These are phyloP conservation scores for Acanthosepion pharaonis DNA, from an alignment of 2,888 invertebrate species.

Conservation along the genomic window DNA sequence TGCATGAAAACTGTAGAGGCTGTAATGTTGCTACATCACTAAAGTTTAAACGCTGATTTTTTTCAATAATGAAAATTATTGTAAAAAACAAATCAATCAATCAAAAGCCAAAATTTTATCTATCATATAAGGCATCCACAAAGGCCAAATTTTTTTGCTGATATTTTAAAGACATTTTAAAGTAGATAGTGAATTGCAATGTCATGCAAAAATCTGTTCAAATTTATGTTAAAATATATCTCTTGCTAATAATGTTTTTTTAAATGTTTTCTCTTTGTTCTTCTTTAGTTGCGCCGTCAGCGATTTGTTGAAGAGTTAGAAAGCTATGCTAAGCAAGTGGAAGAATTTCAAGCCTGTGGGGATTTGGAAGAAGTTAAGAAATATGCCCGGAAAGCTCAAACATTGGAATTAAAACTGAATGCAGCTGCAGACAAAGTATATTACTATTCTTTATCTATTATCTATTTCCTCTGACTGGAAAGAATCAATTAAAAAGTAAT, in stretches of 20 bases:
- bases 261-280: slow-evolving; percentile 36
- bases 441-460: not conserved
- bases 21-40: no score
- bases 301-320: slow-evolving; percentile 89
- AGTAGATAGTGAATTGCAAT: no score
- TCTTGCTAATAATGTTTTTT: not conserved
- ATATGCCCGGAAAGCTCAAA: slow-evolving; percentile 87
- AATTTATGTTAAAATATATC: not conserved
- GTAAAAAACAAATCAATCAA: no score
- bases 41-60: no score
- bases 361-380: slow-evolving; percentile 87
- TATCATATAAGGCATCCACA: no score
- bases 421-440: slow-evolving; percentile 80
- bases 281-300: slow-evolving; percentile 80
- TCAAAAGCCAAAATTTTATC: no score
- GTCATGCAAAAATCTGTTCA: no score
- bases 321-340: slow-evolving; percentile 84
- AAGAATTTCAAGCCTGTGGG: slow-evolving; percentile 90
- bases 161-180: no score
- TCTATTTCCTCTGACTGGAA: not conserved
- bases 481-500: not conserved
- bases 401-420: slow-evolving; percentile 83
- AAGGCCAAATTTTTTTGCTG: no score
- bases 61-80: no score
- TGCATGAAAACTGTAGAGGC: no score